A percentile compares a stretch with the other conserved stretches of the same genome.
Conservation (phyloP, 2,888 invertebrate species). For the Ditula angustiorana region DNA sequence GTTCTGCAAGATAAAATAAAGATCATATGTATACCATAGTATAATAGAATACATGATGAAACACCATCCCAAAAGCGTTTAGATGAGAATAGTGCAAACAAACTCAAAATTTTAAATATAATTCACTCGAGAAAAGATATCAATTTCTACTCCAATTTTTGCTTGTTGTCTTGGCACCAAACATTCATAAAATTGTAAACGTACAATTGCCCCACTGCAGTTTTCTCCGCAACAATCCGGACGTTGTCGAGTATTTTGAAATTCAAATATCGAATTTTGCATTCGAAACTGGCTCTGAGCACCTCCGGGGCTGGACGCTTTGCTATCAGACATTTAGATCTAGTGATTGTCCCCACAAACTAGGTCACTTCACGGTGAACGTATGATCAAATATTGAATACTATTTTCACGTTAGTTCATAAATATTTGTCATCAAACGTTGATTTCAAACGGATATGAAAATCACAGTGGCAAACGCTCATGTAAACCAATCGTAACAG, state of each 20-base stretch:
- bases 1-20: too few relatives aligned
- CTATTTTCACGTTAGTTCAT: not conserved
- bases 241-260: conserved; percentile 76
- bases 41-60: too few relatives aligned
- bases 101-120: not conserved
- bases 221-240: conserved; percentile 42
- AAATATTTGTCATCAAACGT: not conserved
- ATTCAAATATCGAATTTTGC: conserved; percentile 82
- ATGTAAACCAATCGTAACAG: too few relatives aligned
- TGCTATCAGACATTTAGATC: conserved; percentile 58
- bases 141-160: not conserved
- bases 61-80: too few relatives aligned
- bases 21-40: too few relatives aligned
- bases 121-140: not conserved
- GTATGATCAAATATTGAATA: not conserved
- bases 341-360: conserved; percentile 46
- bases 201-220: conserved; percentile 28
- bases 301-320: conserved; percentile 58
- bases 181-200: conserved; percentile 9
- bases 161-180: not conserved
- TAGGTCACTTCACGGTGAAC: not conserved
- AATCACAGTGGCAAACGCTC: not conserved
- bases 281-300: conserved; percentile 75
- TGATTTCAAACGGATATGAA: not conserved
- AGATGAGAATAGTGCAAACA: too few relatives aligned